Percentiles rank a stretch among this genome's conserved stretches.
phyloP scores from a whole-genome alignment of 2,113 vertebrate genomes.

The Coryphaenoides rupestris region DNA sequence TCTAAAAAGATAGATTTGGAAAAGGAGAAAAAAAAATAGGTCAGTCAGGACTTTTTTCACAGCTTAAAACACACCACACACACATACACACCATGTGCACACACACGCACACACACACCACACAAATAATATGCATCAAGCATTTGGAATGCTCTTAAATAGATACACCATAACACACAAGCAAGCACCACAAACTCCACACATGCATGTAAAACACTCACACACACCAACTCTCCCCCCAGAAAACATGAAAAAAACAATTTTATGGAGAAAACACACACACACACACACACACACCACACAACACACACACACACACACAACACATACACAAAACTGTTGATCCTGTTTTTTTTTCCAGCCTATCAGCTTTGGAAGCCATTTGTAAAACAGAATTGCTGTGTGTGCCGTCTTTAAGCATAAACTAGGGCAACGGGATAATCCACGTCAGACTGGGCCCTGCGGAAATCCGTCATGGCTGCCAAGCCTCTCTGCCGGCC shows the following conservation, averaged over 20 bases:
- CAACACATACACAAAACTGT: slow-evolving; percentile 9
- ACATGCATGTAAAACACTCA: background rate
- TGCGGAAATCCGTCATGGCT: background rate
- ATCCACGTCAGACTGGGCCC: slow-evolving; percentile 39
- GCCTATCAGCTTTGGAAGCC: slow-evolving; percentile 17
- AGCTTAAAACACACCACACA: background rate
- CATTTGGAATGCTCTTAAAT: slow-evolving; percentile 6
- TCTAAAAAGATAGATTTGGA: too few species aligned
- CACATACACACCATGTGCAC: background rate
- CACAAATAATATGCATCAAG: slow-evolving; percentile 7
- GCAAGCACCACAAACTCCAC: background rate
- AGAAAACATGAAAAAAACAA: background rate
- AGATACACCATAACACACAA: background rate
- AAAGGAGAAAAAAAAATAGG: too few species aligned
- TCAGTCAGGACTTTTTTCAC: background rate
- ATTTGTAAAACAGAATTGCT: slow-evolving; percentile 8
- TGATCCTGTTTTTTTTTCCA: background rate
- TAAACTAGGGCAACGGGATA: slow-evolving; percentile 52
- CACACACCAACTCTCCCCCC: background rate
- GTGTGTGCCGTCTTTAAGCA: slow-evolving; percentile 24
- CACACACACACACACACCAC: background rate
- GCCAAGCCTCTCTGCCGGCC: slow-evolving; percentile 31
- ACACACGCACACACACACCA: slow-evolving; percentile 8
- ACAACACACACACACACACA: slow-evolving; percentile 6
- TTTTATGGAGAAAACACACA: background rate